Conservation (phyloP, 2,113 vertebrate species). For the Lamprotornis superbus region DNA sequence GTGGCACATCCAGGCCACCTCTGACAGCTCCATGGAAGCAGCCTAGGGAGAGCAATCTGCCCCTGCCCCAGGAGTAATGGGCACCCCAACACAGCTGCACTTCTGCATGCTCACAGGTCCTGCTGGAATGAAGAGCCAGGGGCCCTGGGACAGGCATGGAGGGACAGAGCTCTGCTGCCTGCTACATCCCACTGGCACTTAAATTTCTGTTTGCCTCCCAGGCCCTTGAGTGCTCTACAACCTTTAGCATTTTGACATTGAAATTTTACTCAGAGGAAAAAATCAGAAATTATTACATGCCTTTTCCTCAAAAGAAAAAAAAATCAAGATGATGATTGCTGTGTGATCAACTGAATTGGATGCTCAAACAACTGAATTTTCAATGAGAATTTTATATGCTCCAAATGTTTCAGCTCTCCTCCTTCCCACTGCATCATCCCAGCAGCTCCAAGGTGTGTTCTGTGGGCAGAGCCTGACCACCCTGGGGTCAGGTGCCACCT, state of each 20-base stretch:
- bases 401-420: neutral
- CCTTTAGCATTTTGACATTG: neutral
- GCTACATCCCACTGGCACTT: neutral
- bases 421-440: neutral
- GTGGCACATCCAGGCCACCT: neutral
- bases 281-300: neutral
- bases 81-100: neutral
- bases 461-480: neutral
- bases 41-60: neutral
- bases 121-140: neutral
- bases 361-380: neutral
- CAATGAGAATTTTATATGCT: neutral
- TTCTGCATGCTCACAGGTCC: neutral
- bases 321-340: neutral
- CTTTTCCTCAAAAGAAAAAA: neutral
- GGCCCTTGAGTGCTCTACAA: neutral
- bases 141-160: neutral
- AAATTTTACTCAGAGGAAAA: neutral
- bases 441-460: accelerated
- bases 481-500: neutral
- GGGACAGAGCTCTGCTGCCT: neutral
- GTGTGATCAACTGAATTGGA: neutral
- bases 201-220: neutral
- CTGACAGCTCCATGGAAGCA: neutral
- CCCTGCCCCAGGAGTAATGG: neutral